These are phyloP conservation scores for Drosophila ficusphila DNA, from an alignment of 1,140 invertebrate species.

Conservation along the genomic window DNA sequence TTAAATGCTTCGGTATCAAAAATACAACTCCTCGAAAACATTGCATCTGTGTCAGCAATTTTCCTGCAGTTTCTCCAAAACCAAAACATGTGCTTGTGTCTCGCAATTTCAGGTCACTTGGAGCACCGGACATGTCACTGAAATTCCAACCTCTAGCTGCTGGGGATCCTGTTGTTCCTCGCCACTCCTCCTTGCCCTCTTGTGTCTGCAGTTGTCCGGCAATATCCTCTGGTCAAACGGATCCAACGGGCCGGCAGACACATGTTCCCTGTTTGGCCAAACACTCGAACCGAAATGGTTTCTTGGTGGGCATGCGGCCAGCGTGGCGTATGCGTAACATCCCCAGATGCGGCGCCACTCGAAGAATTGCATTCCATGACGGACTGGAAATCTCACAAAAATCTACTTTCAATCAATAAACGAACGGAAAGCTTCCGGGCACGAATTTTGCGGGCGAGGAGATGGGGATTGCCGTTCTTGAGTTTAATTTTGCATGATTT, in stretches of 20 bases:
- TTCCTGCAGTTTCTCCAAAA: constrained; percentile 7
- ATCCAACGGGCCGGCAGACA: constrained; percentile 30
- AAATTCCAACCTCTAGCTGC: neutral
- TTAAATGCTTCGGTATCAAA: neutral
- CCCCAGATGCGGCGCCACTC: neutral
- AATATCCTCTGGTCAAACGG: constrained; percentile 16
- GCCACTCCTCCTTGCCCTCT: neutral
- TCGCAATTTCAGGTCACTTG: constrained; percentile 18
- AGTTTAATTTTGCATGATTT: constrained; percentile 63
- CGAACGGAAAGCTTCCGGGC: neutral
- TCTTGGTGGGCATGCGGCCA: constrained; percentile 10
- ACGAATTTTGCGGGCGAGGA: neutral
- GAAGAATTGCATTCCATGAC: constrained; percentile 34
- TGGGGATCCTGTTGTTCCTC: neutral
- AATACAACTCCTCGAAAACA: neutral
- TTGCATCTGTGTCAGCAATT: constrained; percentile 19
- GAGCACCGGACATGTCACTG: neutral
- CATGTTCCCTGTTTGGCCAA: constrained; percentile 33
- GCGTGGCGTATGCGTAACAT: constrained; percentile 42
- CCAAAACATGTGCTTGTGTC: constrained; percentile 22
- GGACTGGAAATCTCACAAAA: constrained; percentile 7
- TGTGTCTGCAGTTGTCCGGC: constrained; percentile 17
- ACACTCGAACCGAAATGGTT: constrained; percentile 35
- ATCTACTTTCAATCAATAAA: constrained; percentile 42
- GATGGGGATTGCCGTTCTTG: neutral